phyloP scores from a whole-genome alignment of 2,797 vertebrate species.

The Mionectes olivaceus region DNA sequence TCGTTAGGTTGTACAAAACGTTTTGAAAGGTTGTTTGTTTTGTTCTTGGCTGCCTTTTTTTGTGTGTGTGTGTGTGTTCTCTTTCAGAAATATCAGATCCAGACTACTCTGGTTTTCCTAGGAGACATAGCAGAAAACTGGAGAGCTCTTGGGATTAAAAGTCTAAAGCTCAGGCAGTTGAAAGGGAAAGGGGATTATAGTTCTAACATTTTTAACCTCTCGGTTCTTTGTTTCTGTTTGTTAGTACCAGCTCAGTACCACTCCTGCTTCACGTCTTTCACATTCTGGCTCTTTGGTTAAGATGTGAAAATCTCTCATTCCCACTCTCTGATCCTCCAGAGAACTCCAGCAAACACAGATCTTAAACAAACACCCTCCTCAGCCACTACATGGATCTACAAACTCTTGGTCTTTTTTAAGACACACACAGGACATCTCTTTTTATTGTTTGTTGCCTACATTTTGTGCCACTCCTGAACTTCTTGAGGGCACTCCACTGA shows the following conservation, averaged over 20 bases:
- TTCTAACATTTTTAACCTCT: constrained; percentile 43
- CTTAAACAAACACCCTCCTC: constrained; percentile 32
- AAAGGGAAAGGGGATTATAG: constrained; percentile 32
- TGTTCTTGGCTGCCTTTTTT: background rate
- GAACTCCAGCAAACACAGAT: constrained; percentile 3
- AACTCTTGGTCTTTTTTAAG: background rate
- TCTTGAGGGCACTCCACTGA: background rate
- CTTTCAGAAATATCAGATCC: background rate
- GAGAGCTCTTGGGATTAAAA: constrained; percentile 56
- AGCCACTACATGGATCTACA: background rate
- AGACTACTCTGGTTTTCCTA: constrained; percentile 35
- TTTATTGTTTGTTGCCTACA: background rate
- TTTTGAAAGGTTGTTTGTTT: constrained; percentile 48
- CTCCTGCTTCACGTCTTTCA: constrained; percentile 1
- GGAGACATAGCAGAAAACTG: background rate
- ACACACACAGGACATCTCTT: background rate
- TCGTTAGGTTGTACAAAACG: constrained; percentile 34
- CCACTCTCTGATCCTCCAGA: constrained; percentile 37
- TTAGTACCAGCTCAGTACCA: constrained; percentile 1
- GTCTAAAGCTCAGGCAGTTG: constrained; percentile 11
- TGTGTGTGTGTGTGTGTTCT: background rate
- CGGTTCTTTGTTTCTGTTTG: constrained; percentile 21
- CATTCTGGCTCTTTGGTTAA: constrained; percentile 20
- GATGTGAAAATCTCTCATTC: constrained; percentile 31
- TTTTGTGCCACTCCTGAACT: background rate